Evolutionary conservation across 2,113 vertebrate species (phyloP).

Genomic region (Ardeotis arabs): DNA sequence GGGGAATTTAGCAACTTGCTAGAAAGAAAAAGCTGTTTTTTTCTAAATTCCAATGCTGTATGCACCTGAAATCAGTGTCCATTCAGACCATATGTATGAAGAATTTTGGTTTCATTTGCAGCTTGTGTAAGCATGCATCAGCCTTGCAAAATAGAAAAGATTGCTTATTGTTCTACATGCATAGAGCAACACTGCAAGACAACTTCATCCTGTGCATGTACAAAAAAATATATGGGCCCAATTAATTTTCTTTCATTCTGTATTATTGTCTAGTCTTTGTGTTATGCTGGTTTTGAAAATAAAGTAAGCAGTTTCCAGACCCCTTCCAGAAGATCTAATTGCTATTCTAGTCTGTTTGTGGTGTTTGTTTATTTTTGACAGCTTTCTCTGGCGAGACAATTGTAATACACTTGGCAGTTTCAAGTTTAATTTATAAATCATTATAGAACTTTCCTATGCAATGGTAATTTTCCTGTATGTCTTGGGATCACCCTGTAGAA

Average conservation of each 20-base stretch:
- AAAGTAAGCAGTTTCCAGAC: conserved; percentile 8
- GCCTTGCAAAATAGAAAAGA: conserved; percentile 55
- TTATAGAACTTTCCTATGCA: background rate
- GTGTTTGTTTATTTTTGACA: conserved; percentile 30
- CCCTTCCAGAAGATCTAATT: conserved; percentile 1
- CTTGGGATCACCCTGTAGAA: conserved; percentile 12
- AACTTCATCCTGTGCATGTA: background rate
- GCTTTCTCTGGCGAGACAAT: background rate
- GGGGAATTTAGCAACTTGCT: background rate
- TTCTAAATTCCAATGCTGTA: background rate
- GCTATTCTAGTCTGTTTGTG: background rate
- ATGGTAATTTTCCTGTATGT: background rate
- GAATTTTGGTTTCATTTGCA: conserved; percentile 49
- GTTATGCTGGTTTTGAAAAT: background rate
- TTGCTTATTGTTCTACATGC: conserved; percentile 52
- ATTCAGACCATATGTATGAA: conserved; percentile 43
- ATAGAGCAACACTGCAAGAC: background rate
- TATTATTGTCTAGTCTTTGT: conserved; percentile 28
- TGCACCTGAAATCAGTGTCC: conserved; percentile 46
- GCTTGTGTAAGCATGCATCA: conserved; percentile 44
- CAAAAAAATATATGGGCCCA: background rate
- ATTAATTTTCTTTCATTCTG: conserved; percentile 41
- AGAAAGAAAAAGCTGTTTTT: background rate
- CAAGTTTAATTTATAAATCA: conserved; percentile 20
- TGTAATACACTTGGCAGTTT: background rate